Evolutionary conservation across 1,140 invertebrate genomes (phyloP), one percentile per base, ranked within the genome.

Genomic region (Parapsyche elsis): DNA sequence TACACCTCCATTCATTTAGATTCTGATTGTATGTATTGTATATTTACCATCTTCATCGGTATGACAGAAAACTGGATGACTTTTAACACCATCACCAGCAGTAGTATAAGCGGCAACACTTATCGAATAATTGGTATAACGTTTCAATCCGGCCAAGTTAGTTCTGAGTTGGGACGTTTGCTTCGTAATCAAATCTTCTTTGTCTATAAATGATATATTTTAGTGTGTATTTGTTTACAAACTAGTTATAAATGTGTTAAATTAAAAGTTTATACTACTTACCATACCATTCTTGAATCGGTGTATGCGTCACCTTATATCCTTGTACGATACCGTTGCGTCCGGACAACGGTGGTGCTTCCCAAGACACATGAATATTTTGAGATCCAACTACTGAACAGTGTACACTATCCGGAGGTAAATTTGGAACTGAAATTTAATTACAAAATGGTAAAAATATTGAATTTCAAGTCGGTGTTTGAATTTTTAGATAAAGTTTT

Each of bases 61-160:
- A 80, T 94, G 92, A 85, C 97, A 97, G 86, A 94, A 96, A 57
- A 97, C 92, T 0, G 96, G 93, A 16, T 92, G 89, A 71, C 95
- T 96, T 76, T 93, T 90, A 14, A 95, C 93, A 4, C 97, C 97
- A 87, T 97, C 95, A 0, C 97, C 97, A 64, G 95, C 94, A 64
- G 93, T 91, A 0, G 97, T 98, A 87, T 92, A 97, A 5, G 96
- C 96, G 81, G 95, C 90, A 10, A 97, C 94, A 80, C 94, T 93
- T 30, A 98, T 93, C 64, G 95, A 97, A 87, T 98, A 99, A 89
- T 98, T 98, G n/a, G 96, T 97, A 86, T 93, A 97, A 84, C 96
- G 95, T 81, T 92, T 90, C 0, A 95, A 87, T 5, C 91, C 92
- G 2, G 90, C 91, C 24, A 95, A 86, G 0, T 93, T 92, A 9